Percentiles rank a stretch among this genome's conserved stretches.
Conservation (phyloP, 2,797 vertebrate species). For the Cichlasoma orientale region DNA sequence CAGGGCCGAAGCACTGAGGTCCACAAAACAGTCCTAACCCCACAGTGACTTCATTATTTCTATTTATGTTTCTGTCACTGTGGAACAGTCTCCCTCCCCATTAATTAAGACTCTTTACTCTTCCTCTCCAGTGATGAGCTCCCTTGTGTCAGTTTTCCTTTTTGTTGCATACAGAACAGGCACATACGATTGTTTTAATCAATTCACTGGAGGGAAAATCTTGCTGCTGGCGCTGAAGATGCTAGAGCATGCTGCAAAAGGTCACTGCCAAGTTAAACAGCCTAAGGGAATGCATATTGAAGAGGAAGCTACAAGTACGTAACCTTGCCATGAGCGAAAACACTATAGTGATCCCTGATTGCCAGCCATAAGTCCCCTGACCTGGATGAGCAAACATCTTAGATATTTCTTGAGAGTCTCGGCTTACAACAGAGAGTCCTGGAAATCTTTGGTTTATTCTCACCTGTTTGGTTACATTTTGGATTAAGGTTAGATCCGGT, state of each 20-base stretch:
- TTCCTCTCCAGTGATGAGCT: conserved; percentile 66
- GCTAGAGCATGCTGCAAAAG: conserved; percentile 41
- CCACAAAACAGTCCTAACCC: conserved; percentile 69
- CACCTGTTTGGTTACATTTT: not conserved
- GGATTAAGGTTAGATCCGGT: not conserved
- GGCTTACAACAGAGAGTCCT: not conserved
- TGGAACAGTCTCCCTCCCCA: conserved; percentile 48
- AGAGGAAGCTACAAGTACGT: not conserved
- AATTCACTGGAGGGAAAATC: conserved; percentile 48
- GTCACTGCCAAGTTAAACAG: conserved; percentile 59
- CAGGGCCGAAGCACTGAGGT: conserved; percentile 45
- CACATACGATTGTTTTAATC: conserved; percentile 71
- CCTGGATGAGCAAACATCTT: not conserved
- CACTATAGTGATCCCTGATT: conserved; percentile 3
- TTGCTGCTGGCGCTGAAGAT: conserved; percentile 43
- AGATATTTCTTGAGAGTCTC: not conserved
- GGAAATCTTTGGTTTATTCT: not conserved
- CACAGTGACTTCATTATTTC: conserved; percentile 80
- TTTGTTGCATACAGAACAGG: conserved; percentile 39
- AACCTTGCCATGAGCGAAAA: conserved; percentile 44
- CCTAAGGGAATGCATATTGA: conserved; percentile 34
- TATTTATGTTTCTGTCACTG: conserved; percentile 68
- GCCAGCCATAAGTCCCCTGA: not conserved
- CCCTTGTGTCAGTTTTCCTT: conserved; percentile 66
- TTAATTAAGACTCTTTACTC: conserved; percentile 76